Conservation (phyloP, 2,797 vertebrate genomes). For the Syngnathus rostellatus region DNA sequence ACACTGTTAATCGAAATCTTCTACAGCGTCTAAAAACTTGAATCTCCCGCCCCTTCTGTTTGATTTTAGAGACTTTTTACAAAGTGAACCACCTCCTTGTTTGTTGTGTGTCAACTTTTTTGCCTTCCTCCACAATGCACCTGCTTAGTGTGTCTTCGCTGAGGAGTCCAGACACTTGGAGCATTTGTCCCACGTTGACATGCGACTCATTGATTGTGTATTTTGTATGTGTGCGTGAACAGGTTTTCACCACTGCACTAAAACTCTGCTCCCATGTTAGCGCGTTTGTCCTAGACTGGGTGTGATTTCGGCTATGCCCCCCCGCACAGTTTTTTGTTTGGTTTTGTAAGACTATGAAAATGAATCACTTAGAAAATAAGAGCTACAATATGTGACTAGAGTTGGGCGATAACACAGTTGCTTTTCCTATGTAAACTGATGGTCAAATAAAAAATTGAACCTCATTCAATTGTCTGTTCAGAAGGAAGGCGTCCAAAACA, state of each 20-base stretch:
- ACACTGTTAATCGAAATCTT: constrained; percentile 38
- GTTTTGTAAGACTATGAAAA: constrained; percentile 67
- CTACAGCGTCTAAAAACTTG: constrained; percentile 20
- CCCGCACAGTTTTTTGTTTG: constrained; percentile 7
- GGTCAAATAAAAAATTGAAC: constrained; percentile 57
- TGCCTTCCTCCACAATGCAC: constrained; percentile 56
- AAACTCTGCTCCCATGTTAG: constrained; percentile 55
- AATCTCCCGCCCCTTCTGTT: constrained; percentile 16
- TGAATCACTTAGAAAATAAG: constrained; percentile 68
- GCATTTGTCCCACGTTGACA: constrained; percentile 60
- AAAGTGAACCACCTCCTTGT: constrained; percentile 14
- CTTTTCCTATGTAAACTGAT: constrained; percentile 73
- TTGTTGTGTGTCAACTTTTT: constrained; percentile 22
- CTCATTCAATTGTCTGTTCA: constrained; percentile 26
- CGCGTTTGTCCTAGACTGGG: constrained; percentile 49
- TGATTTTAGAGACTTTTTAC: constrained; percentile 23
- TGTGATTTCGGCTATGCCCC: constrained; percentile 43
- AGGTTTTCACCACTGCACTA: constrained; percentile 74
- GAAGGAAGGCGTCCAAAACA: background rate
- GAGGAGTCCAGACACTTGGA: constrained; percentile 52
- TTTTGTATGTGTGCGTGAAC: constrained; percentile 53
- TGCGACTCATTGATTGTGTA: constrained; percentile 57
- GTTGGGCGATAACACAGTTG: constrained; percentile 57
- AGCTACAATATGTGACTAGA: constrained; percentile 69
- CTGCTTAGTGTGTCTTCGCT: constrained; percentile 52